Base-by-base conservation (phyloP, 2,113 vertebrate species). In the Cyprinodon brontotheroides region DNA sequence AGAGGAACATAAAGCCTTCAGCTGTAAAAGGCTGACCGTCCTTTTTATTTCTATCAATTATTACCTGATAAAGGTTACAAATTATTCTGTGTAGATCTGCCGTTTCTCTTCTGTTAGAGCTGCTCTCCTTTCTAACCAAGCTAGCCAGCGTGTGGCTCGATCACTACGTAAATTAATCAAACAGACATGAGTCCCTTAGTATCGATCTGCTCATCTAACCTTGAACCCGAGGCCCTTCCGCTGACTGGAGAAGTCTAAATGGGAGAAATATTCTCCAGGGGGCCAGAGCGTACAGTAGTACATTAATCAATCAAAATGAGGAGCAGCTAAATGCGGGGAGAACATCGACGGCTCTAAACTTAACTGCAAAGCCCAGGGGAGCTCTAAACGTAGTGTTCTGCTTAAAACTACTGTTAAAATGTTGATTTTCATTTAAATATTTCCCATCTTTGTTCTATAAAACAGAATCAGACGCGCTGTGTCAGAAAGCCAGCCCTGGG, bases 231-330 rank as follows among this genome's bases (percentile, higher is more conserved):
- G 22, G 29, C 15, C 62, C 20, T 38, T 63, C 43, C 53, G 59
- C 36, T 70, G 61, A 57, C 47, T 61, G 48, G 39, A 70, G 22
- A 48, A 47, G 17, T 22, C 39, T 38, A 43, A 73, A 22, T 70
- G 20, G 38, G 22, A 67, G n/a, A 72, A 70, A 59, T 70, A 64
- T 67, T 67, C 29, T 75, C 39, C 37, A 14, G 68, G 67, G 36
- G 66, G 37, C 62, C 61, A 53, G 15, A 37, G 48, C 29, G 47
- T 69, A 77, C 62, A 73, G 48, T 3, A 45, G 59, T 66, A 47
- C 74, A 69, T 67, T 53, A 74, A 83, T 79, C 22, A 65, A 38
- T 11, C 57, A 63, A 70, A 48, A 45, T 62, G 62, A 66, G 43
- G 38, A 22, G 57, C 65, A 77, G 61, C 70, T n/a, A 63, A 63